Percentiles rank a stretch among this genome's conserved stretches.
Evolutionary conservation across 1,140 invertebrate genomes (phyloP).

Genomic region (Drosophila novamexicana): DNA sequence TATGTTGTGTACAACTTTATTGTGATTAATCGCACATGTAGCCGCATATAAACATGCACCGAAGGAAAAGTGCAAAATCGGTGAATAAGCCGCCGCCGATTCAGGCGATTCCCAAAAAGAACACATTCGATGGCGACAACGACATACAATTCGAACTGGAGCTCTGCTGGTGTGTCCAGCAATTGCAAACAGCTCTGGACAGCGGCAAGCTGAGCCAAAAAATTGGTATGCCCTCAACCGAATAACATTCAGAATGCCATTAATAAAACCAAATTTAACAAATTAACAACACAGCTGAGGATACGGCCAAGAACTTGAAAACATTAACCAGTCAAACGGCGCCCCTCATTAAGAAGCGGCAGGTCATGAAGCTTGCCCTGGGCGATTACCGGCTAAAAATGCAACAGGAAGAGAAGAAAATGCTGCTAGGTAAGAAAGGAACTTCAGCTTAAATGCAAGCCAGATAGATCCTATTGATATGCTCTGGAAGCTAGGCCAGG

Average conservation of each 20-base stretch:
- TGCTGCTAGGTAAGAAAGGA: slow-evolving; percentile 80
- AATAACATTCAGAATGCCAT: neutral
- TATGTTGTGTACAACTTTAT: slow-evolving; percentile 5
- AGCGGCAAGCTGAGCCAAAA: slow-evolving; percentile 88
- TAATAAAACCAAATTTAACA: slow-evolving; percentile 12
- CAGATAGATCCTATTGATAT: neutral
- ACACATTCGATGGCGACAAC: slow-evolving; percentile 84
- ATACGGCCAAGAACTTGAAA: slow-evolving; percentile 87
- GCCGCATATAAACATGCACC: slow-evolving; percentile 52
- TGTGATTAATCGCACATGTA: slow-evolving; percentile 29
- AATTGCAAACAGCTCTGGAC: slow-evolving; percentile 86
- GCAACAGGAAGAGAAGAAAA: slow-evolving; percentile 89
- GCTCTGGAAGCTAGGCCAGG: too few relatives aligned
- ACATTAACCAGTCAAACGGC: slow-evolving; percentile 88
- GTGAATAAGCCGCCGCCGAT: slow-evolving; percentile 66
- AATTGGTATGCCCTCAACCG: slow-evolving; percentile 78
- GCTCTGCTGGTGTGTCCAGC: slow-evolving; percentile 91
- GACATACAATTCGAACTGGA: slow-evolving; percentile 90
- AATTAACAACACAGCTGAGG: slow-evolving; percentile 85
- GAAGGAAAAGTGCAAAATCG: slow-evolving; percentile 56
- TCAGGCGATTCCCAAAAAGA: slow-evolving; percentile 42
- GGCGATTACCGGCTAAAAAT: slow-evolving; percentile 91
- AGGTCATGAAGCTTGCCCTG: slow-evolving; percentile 89
- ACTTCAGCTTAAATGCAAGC: neutral
- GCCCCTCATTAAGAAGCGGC: slow-evolving; percentile 89